These are phyloP conservation scores for Trichopria drosophilae DNA, from an alignment of 2,888 invertebrate genomes.

Conservation along the genomic window DNA sequence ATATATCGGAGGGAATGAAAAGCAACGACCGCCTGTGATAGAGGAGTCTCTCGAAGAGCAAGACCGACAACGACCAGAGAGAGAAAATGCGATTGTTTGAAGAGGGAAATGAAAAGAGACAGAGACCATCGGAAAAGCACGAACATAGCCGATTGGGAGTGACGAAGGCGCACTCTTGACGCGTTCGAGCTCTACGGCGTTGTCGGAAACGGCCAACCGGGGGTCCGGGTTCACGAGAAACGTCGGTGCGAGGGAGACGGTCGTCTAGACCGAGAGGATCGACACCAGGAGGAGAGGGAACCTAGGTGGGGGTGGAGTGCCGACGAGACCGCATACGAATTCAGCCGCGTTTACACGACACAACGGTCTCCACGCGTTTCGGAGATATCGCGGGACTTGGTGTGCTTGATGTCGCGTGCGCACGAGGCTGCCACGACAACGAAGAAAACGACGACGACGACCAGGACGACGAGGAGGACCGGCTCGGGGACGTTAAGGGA, in stretches of 20 bases:
- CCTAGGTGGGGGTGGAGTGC: constrained; percentile 14
- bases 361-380: constrained; percentile 2
- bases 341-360: constrained; percentile 20
- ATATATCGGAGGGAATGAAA: constrained; percentile 47
- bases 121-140: constrained; percentile 1
- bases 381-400: neutral
- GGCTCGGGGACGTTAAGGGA: constrained; percentile 6
- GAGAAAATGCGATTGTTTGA: constrained; percentile 33
- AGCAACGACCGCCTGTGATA: constrained; percentile 21
- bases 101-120: constrained; percentile 14
- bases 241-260: neutral
- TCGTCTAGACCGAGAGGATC: neutral
- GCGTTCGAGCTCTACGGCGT: neutral
- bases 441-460: constrained; percentile 35
- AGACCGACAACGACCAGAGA: constrained; percentile 13
- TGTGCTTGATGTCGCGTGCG: constrained; percentile 28
- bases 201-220: neutral
- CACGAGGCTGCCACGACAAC: constrained; percentile 28
- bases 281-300: neutral
- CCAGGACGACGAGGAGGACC: constrained; percentile 26
- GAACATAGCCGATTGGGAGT: constrained; percentile 23
- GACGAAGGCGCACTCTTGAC: constrained; percentile 28
- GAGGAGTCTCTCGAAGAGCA: constrained; percentile 11
- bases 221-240: too few species aligned
- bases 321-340: constrained; percentile 29